A percentile compares a stretch with the other conserved stretches of the same genome.
Evolutionary conservation across 2,888 invertebrate genomes (phyloP).

Genomic region (Epsilonema sp.): DNA sequence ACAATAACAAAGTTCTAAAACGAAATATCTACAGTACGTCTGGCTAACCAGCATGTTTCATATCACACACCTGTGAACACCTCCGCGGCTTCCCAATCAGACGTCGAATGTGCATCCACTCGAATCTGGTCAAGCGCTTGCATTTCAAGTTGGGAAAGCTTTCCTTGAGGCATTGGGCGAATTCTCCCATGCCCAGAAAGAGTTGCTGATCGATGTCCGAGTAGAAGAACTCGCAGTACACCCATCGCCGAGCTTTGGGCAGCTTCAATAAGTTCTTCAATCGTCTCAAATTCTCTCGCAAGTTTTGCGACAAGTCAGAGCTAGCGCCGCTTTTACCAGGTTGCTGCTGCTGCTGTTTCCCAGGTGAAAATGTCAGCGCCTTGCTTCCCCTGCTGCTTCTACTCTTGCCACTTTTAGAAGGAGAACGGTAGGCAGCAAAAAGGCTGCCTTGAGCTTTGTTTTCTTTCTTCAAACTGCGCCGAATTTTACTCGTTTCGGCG

Average conservation of each 20-base stretch:
- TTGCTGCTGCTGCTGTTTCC: no score
- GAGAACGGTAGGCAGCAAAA: no score
- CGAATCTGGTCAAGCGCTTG: slow-evolving; percentile 57
- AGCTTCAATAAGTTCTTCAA: slow-evolving; percentile 64
- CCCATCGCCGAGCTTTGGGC: slow-evolving; percentile 97
- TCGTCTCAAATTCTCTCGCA: slow-evolving; percentile 12
- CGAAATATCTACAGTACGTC: no score
- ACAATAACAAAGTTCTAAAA: no score
- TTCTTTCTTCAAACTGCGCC: no score
- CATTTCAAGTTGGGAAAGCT: slow-evolving; percentile 77
- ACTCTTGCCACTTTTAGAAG: no score
- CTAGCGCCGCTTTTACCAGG: not conserved
- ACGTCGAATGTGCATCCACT: slow-evolving; percentile 83
- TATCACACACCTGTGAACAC: slow-evolving; percentile 61
- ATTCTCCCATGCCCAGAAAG: slow-evolving; percentile 89
- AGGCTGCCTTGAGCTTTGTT: no score
- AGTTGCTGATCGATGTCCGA: slow-evolving; percentile 78
- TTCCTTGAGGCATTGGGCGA: slow-evolving; percentile 73
- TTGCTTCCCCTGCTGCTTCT: no score
- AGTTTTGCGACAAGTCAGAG: not conserved
- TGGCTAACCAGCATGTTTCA: no score
- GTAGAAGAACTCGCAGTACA: slow-evolving; percentile 98
- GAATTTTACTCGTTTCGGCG: no score
- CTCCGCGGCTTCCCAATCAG: slow-evolving; percentile 93
- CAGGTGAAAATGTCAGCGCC: no score